Percentiles rank a stretch among this genome's conserved stretches.
These are phyloP conservation scores for Oryzias woworae DNA, from an alignment of 2,113 vertebrate species.

Conservation along the genomic window DNA sequence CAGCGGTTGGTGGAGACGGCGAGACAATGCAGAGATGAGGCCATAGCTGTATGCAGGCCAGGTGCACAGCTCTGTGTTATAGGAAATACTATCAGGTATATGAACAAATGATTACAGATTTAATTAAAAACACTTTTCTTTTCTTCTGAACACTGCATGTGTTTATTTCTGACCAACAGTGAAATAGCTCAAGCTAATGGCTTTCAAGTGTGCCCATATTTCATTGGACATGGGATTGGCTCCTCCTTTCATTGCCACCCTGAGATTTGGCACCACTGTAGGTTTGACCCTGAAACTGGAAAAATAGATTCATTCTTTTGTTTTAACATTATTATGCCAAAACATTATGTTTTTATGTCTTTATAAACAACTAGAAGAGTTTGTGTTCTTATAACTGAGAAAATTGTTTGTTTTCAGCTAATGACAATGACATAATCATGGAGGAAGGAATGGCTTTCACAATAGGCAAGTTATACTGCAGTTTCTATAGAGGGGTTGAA, in stretches of 20 bases:
- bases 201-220: slow-evolving; percentile 89
- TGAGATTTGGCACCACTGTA: slow-evolving; percentile 97
- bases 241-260: slow-evolving; percentile 93
- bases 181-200: slow-evolving; percentile 77
- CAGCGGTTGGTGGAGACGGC: slow-evolving; percentile 86
- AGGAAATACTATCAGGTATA: slow-evolving; percentile 95
- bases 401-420: slow-evolving; percentile 60
- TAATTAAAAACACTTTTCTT: not conserved
- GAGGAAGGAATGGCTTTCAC: slow-evolving; percentile 82
- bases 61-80: slow-evolving; percentile 86
- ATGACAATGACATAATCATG: slow-evolving; percentile 76
- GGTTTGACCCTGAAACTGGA: slow-evolving; percentile 41
- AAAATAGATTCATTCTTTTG: not conserved
- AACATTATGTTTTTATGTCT: not conserved
- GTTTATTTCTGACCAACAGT: slow-evolving; percentile 62
- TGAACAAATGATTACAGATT: not conserved
- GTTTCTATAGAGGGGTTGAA: too few species aligned
- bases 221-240: slow-evolving; percentile 94
- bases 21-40: slow-evolving; percentile 90
- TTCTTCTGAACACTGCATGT: not conserved
- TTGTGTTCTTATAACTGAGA: not conserved
- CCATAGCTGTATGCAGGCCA: slow-evolving; percentile 88
- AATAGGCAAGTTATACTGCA: slow-evolving; percentile 59
- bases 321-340: not conserved
- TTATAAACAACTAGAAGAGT: too few species aligned